Evolutionary conservation across 2,113 vertebrate species (phyloP), one percentile per base, ranked within the genome.

Genomic region (Lepus timidus): DNA sequence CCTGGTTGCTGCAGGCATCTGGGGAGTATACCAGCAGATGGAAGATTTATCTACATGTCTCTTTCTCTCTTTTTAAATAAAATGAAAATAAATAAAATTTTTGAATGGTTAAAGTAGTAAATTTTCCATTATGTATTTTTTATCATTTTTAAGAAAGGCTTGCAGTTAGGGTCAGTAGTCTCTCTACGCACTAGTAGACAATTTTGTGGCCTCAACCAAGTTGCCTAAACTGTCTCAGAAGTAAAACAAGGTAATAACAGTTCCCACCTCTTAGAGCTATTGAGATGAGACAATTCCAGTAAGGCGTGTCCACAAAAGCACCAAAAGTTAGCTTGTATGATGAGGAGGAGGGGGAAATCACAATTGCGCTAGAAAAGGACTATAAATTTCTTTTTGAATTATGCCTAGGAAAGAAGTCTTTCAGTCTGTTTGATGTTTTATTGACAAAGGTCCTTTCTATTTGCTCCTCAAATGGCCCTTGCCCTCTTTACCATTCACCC

Each of bases 391-490:
- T 68, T 94, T 96, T 22, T 92, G 44, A 90, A 76, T 88, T 31
- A 90, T 74, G 82, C 20, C 67, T 70, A 89, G 20, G 44, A 19
- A 88, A 93, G 10, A 29, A 20, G 67, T 39, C 31, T 85, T 93
- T 85, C 84, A 88, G 76, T 83, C 71, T 88, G 25, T 52, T 64
- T 81, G n/a, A 8, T 79, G 79, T 90, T 94, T 91, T 80, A 89
- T n/a, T 90, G 61, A 96, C 62, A 68, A 90, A 90, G 11, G 31
- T 88, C 58, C 75, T 86, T 79, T 87, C 85, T 67, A 73, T 86
- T 25, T 13, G 64, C 12, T 84, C 58, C 78, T 62, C 68, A 58
- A 90, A 70, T 25, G 44, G 49, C 51, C 79, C 65, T 67, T 83
- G 51, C 7, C 58, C 31, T 22, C 9, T 84, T 85, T 14, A 90